Percentiles rank a stretch among this genome's conserved stretches.
Evolutionary conservation across 2,888 invertebrate species (phyloP).

Genomic region (Scaptomyza parva): DNA sequence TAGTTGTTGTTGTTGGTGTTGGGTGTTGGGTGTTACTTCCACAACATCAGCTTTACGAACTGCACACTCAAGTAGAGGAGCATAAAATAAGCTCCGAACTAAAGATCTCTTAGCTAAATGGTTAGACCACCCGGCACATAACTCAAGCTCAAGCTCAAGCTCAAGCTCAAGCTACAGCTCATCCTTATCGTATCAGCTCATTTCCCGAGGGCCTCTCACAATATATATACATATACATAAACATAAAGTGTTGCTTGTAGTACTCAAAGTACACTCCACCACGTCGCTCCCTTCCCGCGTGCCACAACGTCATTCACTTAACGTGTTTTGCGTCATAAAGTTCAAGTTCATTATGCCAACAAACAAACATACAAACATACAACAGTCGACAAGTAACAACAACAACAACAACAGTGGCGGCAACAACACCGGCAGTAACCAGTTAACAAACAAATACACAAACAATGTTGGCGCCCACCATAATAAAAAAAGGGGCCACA

Average conservation of each 20-base stretch:
- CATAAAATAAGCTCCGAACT: constrained; percentile 31
- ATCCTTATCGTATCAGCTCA: constrained; percentile 18
- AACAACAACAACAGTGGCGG: constrained; percentile 27
- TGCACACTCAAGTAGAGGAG: constrained; percentile 29
- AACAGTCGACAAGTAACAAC: constrained; percentile 30
- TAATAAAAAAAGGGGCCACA: constrained; percentile 33
- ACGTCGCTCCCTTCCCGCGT: neutral
- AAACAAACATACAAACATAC: constrained; percentile 17
- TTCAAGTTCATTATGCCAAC: constrained; percentile 76
- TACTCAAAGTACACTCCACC: constrained; percentile 16
- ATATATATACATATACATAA: neutral
- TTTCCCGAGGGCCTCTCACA: constrained; percentile 31
- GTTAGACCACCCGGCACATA: constrained; percentile 18
- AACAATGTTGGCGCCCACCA: constrained; percentile 41
- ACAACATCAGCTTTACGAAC: constrained; percentile 38
- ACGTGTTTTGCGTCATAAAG: constrained; percentile 79
- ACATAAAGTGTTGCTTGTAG: constrained; percentile 51
- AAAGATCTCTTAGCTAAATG: neutral
- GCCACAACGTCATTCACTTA: constrained; percentile 68
- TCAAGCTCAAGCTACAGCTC: constrained; percentile 1
- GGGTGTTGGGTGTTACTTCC: too few species aligned
- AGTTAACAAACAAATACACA: constrained; percentile 40
- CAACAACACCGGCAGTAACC: constrained; percentile 43
- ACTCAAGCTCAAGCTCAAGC: constrained; percentile 7
- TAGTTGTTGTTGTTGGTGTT: neutral